These are phyloP conservation scores for Hemicentrotus pulcherrimus DNA, from an alignment of 35 echinoderm and acorn worm genomes.

Conservation along the genomic window DNA sequence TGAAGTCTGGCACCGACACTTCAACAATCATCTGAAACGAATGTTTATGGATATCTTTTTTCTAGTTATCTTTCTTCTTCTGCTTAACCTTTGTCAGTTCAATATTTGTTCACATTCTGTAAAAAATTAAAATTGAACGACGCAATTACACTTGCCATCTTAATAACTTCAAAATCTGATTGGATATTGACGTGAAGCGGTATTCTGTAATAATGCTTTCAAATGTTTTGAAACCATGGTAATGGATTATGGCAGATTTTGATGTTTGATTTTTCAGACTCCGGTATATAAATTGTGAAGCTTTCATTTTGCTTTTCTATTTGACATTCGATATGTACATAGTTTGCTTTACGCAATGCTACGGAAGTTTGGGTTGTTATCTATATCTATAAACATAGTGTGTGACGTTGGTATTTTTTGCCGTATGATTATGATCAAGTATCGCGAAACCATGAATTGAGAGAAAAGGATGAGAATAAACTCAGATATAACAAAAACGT, in stretches of 20 bases:
- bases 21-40: neutral
- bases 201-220: neutral
- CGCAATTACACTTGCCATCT: neutral
- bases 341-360: conserved; percentile 10
- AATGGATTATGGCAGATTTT: neutral
- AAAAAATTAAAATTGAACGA: neutral
- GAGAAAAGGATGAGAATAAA: neutral
- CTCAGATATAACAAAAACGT: neutral
- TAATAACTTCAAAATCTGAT: neutral
- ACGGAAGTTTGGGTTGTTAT: neutral
- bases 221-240: neutral
- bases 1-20: neutral
- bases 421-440: neutral
- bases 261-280: neutral
- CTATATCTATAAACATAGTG: conserved; percentile 28
- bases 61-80: neutral
- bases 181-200: neutral
- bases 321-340: conserved; percentile 37
- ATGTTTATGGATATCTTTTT: neutral
- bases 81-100: neutral
- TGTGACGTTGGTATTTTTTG: conserved; percentile 41
- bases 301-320: conserved; percentile 25
- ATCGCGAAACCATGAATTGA: neutral
- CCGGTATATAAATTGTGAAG: neutral
- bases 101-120: too few relatives aligned